Base-by-base conservation (phyloP, 2,797 vertebrate genomes). In the Sternarchorhynchus goeldii region DNA sequence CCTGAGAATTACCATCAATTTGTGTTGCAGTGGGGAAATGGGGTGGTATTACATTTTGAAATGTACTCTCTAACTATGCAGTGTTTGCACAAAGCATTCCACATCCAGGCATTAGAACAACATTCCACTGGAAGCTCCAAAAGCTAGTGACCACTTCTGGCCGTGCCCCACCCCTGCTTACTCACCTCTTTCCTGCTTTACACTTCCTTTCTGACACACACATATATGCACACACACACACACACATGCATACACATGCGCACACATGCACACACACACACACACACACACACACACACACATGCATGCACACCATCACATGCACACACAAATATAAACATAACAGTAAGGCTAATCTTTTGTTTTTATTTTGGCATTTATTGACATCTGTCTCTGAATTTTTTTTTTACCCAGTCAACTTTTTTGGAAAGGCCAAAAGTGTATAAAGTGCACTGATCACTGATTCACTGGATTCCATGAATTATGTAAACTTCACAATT, bases 61-160 rank as follows among this genome's bases (percentile, higher is more conserved):
- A 78, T 83, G 83, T 77, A 82, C 39, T 41, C 79, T 80, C 83
- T 86, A 79, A 80, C 86, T 50, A 16, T 31, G 58, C 81, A 29
- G 78, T 92, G 92, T 93, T 93, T 93, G 87, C 88, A 90, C 62
- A 91, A 90, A 78, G 79, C 90, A 93, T 93, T 93, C 91, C 91
- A 85, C 87, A 90, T 88, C 84, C 83, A 80, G 87, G 83, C 87
- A 90, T 90, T 91, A 90, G 80, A 90, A 91, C 84, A 92, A 90
- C 91, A 93, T 91, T 88, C 88, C 85, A 76, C 83, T 79, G 60
- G 75, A 79, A 85, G 86, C 86, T 85, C 80, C 79, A 76, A 86
- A 73, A 73, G 88, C 77, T 73, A 87, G 85, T 76, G 80, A 84
- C 75, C 80, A 77, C 85, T 82, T 85, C 80, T 78, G 57, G 78